Evolutionary conservation across 2,888 invertebrate species (phyloP).

Genomic region (Rhagophthalmus giganteus): DNA sequence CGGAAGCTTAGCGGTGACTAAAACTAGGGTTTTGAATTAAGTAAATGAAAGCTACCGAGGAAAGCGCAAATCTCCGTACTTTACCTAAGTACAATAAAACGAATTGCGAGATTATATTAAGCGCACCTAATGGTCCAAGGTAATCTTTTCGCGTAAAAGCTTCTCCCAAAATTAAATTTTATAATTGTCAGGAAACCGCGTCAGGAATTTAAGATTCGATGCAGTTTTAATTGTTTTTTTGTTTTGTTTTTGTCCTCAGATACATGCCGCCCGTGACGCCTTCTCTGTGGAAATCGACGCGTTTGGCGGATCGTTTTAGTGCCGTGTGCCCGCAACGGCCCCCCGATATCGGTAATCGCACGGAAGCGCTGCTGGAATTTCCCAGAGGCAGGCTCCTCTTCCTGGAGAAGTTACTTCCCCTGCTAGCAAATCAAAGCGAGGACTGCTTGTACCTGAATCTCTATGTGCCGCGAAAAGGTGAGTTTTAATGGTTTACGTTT

Average conservation of each 20-base stretch:
- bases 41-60: conserved; percentile 9
- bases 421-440: conserved; percentile 91
- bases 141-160: conserved; percentile 31
- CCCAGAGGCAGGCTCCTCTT: conserved; percentile 84
- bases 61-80: conserved; percentile 19
- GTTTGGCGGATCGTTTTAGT: conserved; percentile 78
- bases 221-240: neutral
- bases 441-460: conserved; percentile 97
- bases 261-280: conserved; percentile 96
- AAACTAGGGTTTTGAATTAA: conserved; percentile 14
- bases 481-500: too few relatives aligned
- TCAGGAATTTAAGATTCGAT: conserved; percentile 1
- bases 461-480: conserved; percentile 84
- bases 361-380: conserved; percentile 70
- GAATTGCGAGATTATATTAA: conserved; percentile 41
- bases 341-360: conserved; percentile 63
- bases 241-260: conserved; percentile 54
- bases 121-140: conserved; percentile 36
- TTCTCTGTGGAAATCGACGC: conserved; percentile 81
- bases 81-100: conserved; percentile 35
- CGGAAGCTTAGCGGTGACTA: neutral
- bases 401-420: conserved; percentile 79
- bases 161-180: conserved; percentile 39
- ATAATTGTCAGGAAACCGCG: conserved; percentile 26
- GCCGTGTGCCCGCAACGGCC: conserved; percentile 87